Evolutionary conservation across 2,888 invertebrate genomes (phyloP).

Genomic region (Drosophila mimetica): DNA sequence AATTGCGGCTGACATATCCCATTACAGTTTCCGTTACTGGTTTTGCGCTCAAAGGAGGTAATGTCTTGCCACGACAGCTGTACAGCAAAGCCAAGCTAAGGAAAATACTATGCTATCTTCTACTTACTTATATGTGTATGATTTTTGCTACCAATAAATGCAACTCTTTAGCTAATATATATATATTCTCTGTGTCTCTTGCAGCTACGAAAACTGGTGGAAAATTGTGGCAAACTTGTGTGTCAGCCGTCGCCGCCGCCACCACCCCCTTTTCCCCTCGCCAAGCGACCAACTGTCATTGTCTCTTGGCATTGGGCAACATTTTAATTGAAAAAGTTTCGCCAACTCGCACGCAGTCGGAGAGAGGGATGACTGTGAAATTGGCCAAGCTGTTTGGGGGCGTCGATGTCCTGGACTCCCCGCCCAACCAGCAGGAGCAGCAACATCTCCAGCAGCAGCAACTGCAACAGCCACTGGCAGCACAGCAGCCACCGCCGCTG

Average conservation of each 20-base stretch:
- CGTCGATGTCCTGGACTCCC: conserved; percentile 2
- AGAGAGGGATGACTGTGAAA: conserved; percentile 66
- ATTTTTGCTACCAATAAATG: neutral
- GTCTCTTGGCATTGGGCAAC: conserved; percentile 58
- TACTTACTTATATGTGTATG: neutral
- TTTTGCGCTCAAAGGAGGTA: conserved; percentile 23
- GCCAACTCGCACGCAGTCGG: conserved; percentile 6
- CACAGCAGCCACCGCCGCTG: conserved; percentile 60
- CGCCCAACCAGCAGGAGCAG: conserved; percentile 6
- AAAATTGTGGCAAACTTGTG: conserved; percentile 32
- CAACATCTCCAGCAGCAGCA: conserved; percentile 26
- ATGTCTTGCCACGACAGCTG: neutral
- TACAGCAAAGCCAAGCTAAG: conserved; percentile 5
- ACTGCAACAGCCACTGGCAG: conserved; percentile 26
- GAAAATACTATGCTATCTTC: conserved; percentile 1
- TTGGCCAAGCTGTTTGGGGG: conserved; percentile 64
- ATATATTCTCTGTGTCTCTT: conserved; percentile 2
- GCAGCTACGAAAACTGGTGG: conserved; percentile 15
- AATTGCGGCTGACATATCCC: conserved; percentile 50
- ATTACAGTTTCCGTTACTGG: conserved; percentile 65
- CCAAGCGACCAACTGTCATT: conserved; percentile 51
- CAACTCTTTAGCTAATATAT: neutral
- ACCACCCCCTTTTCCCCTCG: neutral
- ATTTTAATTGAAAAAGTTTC: conserved; percentile 79
- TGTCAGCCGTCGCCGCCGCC: conserved; percentile 3